These are phyloP conservation scores for Vireo griseus DNA, from an alignment of 2,797 vertebrate species.

Conservation along the genomic window DNA sequence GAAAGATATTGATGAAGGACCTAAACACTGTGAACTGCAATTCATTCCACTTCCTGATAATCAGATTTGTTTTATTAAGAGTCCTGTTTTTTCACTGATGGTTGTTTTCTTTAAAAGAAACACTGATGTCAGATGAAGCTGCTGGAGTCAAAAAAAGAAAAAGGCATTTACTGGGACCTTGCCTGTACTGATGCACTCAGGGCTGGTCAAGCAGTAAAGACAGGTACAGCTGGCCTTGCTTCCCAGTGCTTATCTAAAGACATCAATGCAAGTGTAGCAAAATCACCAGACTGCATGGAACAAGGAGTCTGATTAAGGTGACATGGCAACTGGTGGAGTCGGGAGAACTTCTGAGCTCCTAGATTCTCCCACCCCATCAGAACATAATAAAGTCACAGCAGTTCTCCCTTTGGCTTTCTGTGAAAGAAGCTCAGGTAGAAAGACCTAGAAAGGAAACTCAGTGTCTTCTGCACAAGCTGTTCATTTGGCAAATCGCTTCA, in stretches of 20 bases:
- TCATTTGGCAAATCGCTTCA: background rate
- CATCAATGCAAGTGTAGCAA: background rate
- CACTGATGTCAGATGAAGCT: background rate
- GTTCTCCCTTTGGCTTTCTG: background rate
- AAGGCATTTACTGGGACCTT: background rate
- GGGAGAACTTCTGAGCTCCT: background rate
- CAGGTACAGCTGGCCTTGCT: background rate
- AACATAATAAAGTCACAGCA: background rate
- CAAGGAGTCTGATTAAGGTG: background rate
- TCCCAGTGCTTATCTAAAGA: background rate
- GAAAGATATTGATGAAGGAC: background rate
- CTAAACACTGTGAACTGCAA: background rate
- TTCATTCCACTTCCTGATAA: background rate
- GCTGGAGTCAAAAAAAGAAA: background rate
- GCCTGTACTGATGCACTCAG: background rate
- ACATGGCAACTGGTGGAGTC: accelerated
- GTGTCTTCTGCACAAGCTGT: background rate
- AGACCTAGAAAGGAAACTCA: background rate
- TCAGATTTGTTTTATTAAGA: background rate
- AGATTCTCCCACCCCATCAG: background rate
- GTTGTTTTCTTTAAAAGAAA: background rate
- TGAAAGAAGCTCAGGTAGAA: background rate
- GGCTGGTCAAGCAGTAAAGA: background rate
- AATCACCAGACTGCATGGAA: background rate
- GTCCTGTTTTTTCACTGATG: background rate